Evolutionary conservation across 2,113 vertebrate genomes (phyloP), one percentile per base, ranked within the genome.

Genomic region (Fregata magnificens): DNA sequence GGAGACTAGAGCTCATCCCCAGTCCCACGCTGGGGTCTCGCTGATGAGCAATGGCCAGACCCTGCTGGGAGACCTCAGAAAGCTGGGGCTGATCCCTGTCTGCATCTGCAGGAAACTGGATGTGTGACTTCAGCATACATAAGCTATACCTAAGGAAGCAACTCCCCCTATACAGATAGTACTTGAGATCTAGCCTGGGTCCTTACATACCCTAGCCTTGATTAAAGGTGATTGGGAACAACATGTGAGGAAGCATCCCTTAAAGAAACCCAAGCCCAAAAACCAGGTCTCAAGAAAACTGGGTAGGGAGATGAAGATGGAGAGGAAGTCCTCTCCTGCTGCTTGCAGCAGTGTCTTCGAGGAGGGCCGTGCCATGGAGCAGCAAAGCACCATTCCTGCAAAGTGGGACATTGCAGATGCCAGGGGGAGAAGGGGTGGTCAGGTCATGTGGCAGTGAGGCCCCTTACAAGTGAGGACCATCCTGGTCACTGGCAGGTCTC

Each of bases 381-480:
- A 74, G 28, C 22, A 53, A 86, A 59, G 38, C 12, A 38, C 26
- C 0, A 0, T 59, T 91, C 28, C 44, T 93, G 29, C 61, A 59
- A 70, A 82, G n/a, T 4, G 7, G 56, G 38, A 42, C 18, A 16
- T 7, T 84, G 77, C 38, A 74, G 42, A 11, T 53, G 52, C 11
- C 0, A 0, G 9, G 24, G 18, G 10, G 7, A 58, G 38, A 88
- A 67, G 59, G 7, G 26, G 2, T 1, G 2, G 32, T 44, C 47
- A 77, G 58, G 42, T 47, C 1, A 0, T 32, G 16, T 42, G 32
- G 15, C 24, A 76, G 34, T 47, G 70, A 63, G 31, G 32, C 53
- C 31, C 18, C 20, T 78, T 73, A 55, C 6, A 74, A 49, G n/a
- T 24, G 19, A 66, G 21, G 11, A 40, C n/a, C 47, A 6, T 81